phyloP scores from a whole-genome alignment of 2,113 vertebrate genomes.

The Anoplopoma fimbria region DNA sequence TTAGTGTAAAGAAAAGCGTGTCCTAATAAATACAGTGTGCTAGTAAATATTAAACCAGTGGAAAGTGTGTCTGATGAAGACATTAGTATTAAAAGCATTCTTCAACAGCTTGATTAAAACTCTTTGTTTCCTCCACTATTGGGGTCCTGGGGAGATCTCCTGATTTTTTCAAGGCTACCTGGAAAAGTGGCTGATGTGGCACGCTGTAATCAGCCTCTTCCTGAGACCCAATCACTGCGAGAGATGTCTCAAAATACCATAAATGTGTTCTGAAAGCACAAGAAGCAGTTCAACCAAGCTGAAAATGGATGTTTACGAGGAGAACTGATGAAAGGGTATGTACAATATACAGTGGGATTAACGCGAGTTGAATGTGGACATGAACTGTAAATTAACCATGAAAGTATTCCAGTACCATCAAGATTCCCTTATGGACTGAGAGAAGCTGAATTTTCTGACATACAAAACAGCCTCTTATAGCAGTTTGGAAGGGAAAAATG shows the following conservation, averaged over 20 bases:
- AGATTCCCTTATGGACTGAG: slow-evolving; percentile 4
- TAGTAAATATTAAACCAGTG: slow-evolving; percentile 34
- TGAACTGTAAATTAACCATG: slow-evolving; percentile 37
- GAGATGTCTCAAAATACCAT: slow-evolving; percentile 53
- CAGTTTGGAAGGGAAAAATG: neutral
- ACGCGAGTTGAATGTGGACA: slow-evolving; percentile 43
- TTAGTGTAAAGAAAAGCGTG: slow-evolving; percentile 55
- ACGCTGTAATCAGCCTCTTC: slow-evolving; percentile 69
- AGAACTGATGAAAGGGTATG: slow-evolving; percentile 30
- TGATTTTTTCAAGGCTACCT: slow-evolving; percentile 61
- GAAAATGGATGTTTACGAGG: slow-evolving; percentile 60
- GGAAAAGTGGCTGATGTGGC: slow-evolving; percentile 47
- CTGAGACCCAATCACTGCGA: slow-evolving; percentile 65
- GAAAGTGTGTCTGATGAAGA: slow-evolving; percentile 42
- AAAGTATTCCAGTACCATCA: slow-evolving; percentile 27
- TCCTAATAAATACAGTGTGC: slow-evolving; percentile 60
- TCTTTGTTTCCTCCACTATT: slow-evolving; percentile 41
- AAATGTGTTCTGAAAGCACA: slow-evolving; percentile 52
- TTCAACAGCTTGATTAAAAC: slow-evolving; percentile 55
- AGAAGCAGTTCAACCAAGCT: slow-evolving; percentile 47
- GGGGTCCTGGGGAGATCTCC: slow-evolving; percentile 45
- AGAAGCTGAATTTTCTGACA: slow-evolving; percentile 4
- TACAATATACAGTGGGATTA: slow-evolving; percentile 53
- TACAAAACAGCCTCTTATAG: neutral
- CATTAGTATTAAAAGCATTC: slow-evolving; percentile 42